phyloP scores from a whole-genome alignment of 2,797 vertebrate species.

The Rhyacichthys aspro region DNA sequence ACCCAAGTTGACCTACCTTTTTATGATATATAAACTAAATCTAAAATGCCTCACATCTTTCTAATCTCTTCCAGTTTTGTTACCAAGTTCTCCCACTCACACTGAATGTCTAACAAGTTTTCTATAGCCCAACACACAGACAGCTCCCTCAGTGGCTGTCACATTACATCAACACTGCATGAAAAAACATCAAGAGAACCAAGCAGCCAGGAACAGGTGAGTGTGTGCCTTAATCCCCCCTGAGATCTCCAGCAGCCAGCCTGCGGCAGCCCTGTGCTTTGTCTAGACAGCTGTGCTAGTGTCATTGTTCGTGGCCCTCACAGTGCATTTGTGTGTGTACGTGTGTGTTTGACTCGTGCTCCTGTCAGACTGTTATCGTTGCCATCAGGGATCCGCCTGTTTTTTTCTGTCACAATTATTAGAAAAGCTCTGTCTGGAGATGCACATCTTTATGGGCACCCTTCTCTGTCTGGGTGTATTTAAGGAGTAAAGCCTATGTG shows the following conservation, averaged over 20 bases:
- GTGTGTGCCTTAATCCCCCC: slow-evolving; percentile 57
- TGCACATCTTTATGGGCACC: slow-evolving; percentile 53
- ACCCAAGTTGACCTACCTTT: not conserved
- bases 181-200: slow-evolving; percentile 41
- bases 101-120: slow-evolving; percentile 36
- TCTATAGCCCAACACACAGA: slow-evolving; percentile 26
- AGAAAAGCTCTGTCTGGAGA: slow-evolving; percentile 51
- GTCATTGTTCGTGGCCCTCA: slow-evolving; percentile 59
- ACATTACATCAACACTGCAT: slow-evolving; percentile 44
- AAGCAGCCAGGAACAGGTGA: slow-evolving; percentile 67
- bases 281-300: slow-evolving; percentile 69
- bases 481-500: slow-evolving; percentile 2
- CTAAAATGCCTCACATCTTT: not conserved
- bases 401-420: slow-evolving; percentile 64
- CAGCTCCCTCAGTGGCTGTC: slow-evolving; percentile 45
- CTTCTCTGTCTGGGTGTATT: slow-evolving; percentile 30
- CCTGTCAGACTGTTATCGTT: slow-evolving; percentile 59
- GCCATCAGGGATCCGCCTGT: slow-evolving; percentile 57
- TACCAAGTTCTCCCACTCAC: slow-evolving; percentile 26
- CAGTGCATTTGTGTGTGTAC: slow-evolving; percentile 8
- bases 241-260: slow-evolving; percentile 53
- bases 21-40: not conserved
- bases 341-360: slow-evolving; percentile 30
- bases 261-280: slow-evolving; percentile 39
- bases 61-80: not conserved